Evolutionary conservation across 2,888 invertebrate species (phyloP).

Genomic region (Diploptera punctata): DNA sequence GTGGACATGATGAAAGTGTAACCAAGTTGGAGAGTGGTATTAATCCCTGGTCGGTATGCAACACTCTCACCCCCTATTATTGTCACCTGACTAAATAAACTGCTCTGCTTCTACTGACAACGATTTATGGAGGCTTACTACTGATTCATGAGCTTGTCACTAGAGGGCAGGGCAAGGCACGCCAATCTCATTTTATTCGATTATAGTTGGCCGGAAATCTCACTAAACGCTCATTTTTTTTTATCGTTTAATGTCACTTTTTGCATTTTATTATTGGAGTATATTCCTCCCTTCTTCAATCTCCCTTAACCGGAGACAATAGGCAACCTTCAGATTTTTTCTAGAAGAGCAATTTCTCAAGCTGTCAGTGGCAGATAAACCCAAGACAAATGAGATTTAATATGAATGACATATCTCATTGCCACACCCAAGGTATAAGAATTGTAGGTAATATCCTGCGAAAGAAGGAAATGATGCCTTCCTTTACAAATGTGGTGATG

Average conservation of each 20-base stretch:
- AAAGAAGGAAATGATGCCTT: neutral
- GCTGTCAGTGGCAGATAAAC: constrained; percentile 8
- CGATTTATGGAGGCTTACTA: constrained; percentile 17
- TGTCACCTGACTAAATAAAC: constrained; percentile 8
- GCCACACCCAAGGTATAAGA: constrained; percentile 8
- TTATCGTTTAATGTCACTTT: neutral
- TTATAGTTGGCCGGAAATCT: neutral
- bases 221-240: neutral
- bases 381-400: constrained; percentile 22
- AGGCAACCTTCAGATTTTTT: neutral
- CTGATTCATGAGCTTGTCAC: constrained; percentile 23
- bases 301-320: neutral
- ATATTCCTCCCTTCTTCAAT: neutral
- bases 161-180: constrained; percentile 11
- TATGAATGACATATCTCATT: constrained; percentile 20
- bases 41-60: neutral
- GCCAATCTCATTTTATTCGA: constrained; percentile 3
- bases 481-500: too few species aligned
- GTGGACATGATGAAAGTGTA: neutral
- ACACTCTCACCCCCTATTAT: neutral
- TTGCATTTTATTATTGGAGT: constrained; percentile 9
- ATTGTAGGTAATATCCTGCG: neutral
- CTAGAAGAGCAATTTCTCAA: constrained; percentile 18
- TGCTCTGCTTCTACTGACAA: neutral
- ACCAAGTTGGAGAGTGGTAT: neutral